phyloP scores from a whole-genome alignment of 2,797 vertebrate genomes.

The Loris lydekkerianus region DNA sequence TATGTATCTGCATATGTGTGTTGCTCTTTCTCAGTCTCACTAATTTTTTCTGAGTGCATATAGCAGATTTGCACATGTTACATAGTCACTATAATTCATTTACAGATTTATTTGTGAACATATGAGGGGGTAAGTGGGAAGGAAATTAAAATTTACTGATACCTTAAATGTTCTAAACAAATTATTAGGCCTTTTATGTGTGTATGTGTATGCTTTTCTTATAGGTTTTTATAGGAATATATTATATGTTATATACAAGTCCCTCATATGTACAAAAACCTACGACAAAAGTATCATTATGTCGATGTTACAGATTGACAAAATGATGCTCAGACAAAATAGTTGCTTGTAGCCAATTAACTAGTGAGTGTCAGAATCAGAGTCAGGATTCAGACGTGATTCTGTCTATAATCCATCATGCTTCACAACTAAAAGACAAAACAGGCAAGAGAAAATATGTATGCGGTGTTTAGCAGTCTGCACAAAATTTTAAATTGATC shows the following conservation, averaged over 20 bases:
- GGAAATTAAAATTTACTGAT: slow-evolving; percentile 26
- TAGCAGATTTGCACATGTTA: neutral
- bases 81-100: neutral
- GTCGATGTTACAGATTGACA: neutral
- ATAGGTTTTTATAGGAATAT: neutral
- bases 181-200: neutral
- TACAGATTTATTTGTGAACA: slow-evolving; percentile 20
- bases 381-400: neutral
- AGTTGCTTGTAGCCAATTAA: neutral
- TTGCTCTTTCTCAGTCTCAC: neutral
- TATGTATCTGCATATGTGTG: neutral
- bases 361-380: neutral
- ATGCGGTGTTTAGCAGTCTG: neutral
- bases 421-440: slow-evolving; percentile 42
- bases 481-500: slow-evolving; percentile 57
- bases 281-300: neutral
- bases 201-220: neutral
- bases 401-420: neutral
- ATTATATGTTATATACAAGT: no score
- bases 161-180: neutral
- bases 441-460: slow-evolving; percentile 44
- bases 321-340: slow-evolving; percentile 1
- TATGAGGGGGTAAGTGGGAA: neutral
- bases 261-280: neutral
- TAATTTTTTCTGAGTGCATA: neutral